Evolutionary conservation across 2,888 invertebrate species (phyloP).

Genomic region (Ennomos fuscantarius): DNA sequence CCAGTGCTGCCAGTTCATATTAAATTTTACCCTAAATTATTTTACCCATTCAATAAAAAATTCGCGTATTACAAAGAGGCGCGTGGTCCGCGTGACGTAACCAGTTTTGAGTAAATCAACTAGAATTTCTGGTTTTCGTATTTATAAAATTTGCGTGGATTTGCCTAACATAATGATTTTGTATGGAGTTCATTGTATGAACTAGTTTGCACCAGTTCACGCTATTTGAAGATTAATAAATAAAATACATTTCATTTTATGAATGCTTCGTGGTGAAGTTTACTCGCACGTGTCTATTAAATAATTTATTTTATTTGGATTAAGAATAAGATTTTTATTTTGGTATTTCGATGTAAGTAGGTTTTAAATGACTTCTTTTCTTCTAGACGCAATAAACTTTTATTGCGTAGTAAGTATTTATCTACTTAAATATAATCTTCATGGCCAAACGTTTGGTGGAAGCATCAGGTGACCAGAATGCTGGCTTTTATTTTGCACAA

Average conservation of each 20-base stretch:
- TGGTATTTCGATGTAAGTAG: no score
- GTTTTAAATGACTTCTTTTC: no score
- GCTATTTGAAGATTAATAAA: slow-evolving; percentile 61
- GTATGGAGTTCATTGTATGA: slow-evolving; percentile 60
- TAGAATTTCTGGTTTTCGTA: slow-evolving; percentile 70
- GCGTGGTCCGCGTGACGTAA: slow-evolving; percentile 61
- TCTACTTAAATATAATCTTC: no score
- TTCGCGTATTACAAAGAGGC: slow-evolving; percentile 73
- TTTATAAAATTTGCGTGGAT: slow-evolving; percentile 66
- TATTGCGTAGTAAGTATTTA: no score
- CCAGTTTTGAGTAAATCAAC: slow-evolving; percentile 66
- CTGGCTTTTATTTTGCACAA: no score
- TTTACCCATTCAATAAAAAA: slow-evolving; percentile 44
- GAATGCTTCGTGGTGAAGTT: neutral
- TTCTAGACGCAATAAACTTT: no score
- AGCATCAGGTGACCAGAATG: no score
- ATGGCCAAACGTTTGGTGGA: no score
- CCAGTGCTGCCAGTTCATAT: slow-evolving; percentile 55
- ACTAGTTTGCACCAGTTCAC: slow-evolving; percentile 65
- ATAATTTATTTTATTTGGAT: no score
- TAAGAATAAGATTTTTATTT: no score
- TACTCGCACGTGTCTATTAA: neutral
- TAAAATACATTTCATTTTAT: slow-evolving; percentile 24
- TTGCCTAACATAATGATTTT: slow-evolving; percentile 75
- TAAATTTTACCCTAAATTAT: slow-evolving; percentile 35